Percentiles rank a stretch among this genome's conserved stretches.
Conservation (phyloP, 64 coral and sea anemone genomes). For the Pachyseris speciosa region DNA sequence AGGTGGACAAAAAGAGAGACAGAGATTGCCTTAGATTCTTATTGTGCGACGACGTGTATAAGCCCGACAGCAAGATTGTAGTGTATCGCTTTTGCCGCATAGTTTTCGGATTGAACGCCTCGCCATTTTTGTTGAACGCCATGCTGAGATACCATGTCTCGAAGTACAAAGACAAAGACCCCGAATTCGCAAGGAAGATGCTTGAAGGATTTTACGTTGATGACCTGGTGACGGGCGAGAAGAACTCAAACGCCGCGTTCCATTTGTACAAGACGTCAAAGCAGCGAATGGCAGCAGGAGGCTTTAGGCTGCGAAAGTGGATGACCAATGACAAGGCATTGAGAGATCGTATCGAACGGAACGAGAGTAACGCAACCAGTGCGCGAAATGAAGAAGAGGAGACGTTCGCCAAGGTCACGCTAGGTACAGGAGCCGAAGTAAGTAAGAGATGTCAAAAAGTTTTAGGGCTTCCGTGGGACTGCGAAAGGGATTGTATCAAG, state of each 20-base stretch:
- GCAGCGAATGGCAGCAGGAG: slow-evolving; percentile 4
- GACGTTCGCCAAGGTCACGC: not conserved
- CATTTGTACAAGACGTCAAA: slow-evolving; percentile 15
- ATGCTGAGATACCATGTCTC: slow-evolving; percentile 44
- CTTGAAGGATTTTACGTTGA: slow-evolving; percentile 58
- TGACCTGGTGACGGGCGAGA: slow-evolving; percentile 37
- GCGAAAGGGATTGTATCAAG: not conserved
- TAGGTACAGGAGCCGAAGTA: not conserved
- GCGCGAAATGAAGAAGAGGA: not conserved
- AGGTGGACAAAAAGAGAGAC: slow-evolving; percentile 35
- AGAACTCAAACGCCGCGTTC: not conserved
- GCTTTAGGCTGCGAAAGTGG: slow-evolving; percentile 60
- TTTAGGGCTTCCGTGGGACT: not conserved
- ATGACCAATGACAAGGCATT: slow-evolving; percentile 20
- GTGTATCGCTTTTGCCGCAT: slow-evolving; percentile 51
- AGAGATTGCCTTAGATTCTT: slow-evolving; percentile 40
- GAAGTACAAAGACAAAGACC: not conserved
- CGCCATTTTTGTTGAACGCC: slow-evolving; percentile 49
- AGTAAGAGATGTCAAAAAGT: not conserved
- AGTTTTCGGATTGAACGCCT: slow-evolving; percentile 51
- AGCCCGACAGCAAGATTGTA: not conserved
- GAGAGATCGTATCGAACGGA: not conserved
- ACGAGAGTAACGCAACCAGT: not conserved
- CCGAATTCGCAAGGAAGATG: slow-evolving; percentile 46
- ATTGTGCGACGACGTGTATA: slow-evolving; percentile 15